Evolutionary conservation across 2,113 vertebrate species (phyloP).

Genomic region (Haemorhous mexicanus): DNA sequence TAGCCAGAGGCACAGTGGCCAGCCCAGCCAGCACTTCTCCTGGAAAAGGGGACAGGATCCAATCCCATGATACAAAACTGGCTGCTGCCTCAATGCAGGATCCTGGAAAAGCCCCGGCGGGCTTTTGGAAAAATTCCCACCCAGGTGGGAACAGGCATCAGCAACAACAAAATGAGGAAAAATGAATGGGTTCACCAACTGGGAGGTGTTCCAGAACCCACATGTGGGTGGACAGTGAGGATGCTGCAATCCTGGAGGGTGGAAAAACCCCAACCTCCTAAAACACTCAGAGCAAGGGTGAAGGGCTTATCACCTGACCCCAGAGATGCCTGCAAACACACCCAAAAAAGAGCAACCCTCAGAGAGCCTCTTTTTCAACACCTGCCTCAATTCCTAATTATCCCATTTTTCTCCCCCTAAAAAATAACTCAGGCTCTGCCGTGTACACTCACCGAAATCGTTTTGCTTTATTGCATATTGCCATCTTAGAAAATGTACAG

Average conservation of each 20-base stretch:
- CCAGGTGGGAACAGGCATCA: neutral
- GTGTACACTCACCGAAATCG: constrained; percentile 56
- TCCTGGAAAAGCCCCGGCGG: neutral
- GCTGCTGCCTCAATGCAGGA: neutral
- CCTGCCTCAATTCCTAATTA: neutral
- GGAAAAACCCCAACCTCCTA: neutral
- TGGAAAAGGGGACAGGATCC: neutral
- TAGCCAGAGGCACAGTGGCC: neutral
- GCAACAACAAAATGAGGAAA: rapidly evolving
- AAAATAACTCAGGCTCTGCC: constrained; percentile 35
- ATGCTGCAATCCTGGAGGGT: neutral
- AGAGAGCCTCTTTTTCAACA: neutral
- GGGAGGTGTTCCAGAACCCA: neutral
- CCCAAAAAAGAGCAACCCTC: rapidly evolving
- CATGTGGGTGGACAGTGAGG: neutral
- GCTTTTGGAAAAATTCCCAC: neutral
- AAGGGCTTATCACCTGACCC: neutral
- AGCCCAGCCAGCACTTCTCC: neutral
- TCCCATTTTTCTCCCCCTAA: rapidly evolving
- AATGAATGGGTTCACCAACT: rapidly evolving
- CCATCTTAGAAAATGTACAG: constrained; percentile 79
- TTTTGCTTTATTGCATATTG: constrained; percentile 83
- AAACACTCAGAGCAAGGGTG: neutral
- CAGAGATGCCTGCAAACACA: neutral
- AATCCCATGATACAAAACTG: neutral